A percentile compares a stretch with the other conserved stretches of the same genome.
Conservation (phyloP, 1,140 invertebrate species). For the Cephus cinctus region DNA sequence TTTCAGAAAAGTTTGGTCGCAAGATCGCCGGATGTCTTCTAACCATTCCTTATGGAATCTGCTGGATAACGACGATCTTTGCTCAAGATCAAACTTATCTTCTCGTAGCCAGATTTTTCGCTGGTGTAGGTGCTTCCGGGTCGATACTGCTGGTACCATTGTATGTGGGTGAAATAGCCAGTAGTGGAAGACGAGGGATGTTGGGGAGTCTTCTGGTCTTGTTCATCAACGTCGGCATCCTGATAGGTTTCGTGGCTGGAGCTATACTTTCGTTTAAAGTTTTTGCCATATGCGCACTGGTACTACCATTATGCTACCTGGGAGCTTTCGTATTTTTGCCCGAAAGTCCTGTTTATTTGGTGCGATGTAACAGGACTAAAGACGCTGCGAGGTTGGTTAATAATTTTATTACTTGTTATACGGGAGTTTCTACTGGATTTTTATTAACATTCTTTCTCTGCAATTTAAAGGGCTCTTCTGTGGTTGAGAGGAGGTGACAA, state of each 20-base stretch:
- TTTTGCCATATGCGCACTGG: slow-evolving; percentile 46
- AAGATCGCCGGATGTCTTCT: slow-evolving; percentile 41
- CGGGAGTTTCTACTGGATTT: slow-evolving; percentile 26
- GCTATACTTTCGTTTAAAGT: slow-evolving; percentile 52
- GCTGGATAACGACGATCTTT: slow-evolving; percentile 47
- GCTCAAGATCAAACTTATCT: slow-evolving; percentile 35
- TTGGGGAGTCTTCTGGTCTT: slow-evolving; percentile 57
- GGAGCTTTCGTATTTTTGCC: slow-evolving; percentile 57
- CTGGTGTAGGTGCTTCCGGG: slow-evolving; percentile 56
- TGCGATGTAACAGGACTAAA: slow-evolving; percentile 36
- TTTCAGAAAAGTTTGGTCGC: slow-evolving; percentile 48
- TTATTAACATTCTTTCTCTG: slow-evolving; percentile 1
- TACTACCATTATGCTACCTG: slow-evolving; percentile 52
- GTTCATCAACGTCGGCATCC: slow-evolving; percentile 59
- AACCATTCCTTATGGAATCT: slow-evolving; percentile 26
- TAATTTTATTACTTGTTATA: background rate
- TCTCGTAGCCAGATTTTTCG: slow-evolving; percentile 39
- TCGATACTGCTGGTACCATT: slow-evolving; percentile 54
- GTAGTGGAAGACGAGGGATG: slow-evolving; percentile 58
- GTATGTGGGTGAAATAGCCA: slow-evolving; percentile 62
- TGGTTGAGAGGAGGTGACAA: slow-evolving; percentile 57
- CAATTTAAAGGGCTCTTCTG: slow-evolving; percentile 49
- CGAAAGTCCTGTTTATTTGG: slow-evolving; percentile 59
- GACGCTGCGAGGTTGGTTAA: slow-evolving; percentile 43
- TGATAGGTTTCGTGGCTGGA: slow-evolving; percentile 60